These are phyloP conservation scores for Leptinotarsa juncta DNA, from an alignment of 2,888 invertebrate genomes.

Conservation along the genomic window DNA sequence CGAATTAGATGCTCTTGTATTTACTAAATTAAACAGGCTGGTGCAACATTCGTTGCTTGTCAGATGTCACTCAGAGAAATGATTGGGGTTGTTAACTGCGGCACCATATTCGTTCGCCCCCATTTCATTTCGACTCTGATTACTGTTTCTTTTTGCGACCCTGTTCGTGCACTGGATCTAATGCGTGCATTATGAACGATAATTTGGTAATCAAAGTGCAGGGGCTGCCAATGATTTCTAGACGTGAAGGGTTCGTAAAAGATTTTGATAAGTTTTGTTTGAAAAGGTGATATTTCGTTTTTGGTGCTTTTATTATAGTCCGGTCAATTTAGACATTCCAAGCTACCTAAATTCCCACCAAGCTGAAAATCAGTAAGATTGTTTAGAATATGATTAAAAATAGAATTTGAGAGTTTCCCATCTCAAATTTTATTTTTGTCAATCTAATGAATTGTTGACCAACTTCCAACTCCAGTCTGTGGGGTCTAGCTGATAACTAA, in stretches of 20 bases:
- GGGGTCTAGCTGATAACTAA: too few species aligned
- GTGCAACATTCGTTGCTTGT: conserved; percentile 20
- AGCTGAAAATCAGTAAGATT: too few species aligned
- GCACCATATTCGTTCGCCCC: conserved; percentile 21
- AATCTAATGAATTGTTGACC: too few species aligned
- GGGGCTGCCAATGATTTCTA: conserved; percentile 27
- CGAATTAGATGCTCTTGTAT: conserved; percentile 14
- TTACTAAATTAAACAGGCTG: conserved; percentile 20
- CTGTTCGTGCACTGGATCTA: conserved; percentile 28
- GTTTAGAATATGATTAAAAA: too few species aligned
- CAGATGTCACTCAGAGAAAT: conserved; percentile 28
- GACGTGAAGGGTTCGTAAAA: conserved; percentile 1
- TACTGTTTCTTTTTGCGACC: conserved; percentile 25
- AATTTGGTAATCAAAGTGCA: conserved; percentile 33
- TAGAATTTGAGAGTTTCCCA: too few species aligned
- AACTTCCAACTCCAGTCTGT: too few species aligned
- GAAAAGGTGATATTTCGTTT: neutral
- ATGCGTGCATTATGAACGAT: conserved; percentile 35
- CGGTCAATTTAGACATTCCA: too few species aligned
- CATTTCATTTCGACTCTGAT: conserved; percentile 23
- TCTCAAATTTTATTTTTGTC: too few species aligned
- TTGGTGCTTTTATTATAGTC: neutral
- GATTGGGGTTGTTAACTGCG: conserved; percentile 24
- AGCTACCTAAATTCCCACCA: too few species aligned
- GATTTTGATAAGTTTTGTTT: neutral